Base-by-base conservation (phyloP, 2,797 vertebrate species). In the Neostethus bicornis region DNA sequence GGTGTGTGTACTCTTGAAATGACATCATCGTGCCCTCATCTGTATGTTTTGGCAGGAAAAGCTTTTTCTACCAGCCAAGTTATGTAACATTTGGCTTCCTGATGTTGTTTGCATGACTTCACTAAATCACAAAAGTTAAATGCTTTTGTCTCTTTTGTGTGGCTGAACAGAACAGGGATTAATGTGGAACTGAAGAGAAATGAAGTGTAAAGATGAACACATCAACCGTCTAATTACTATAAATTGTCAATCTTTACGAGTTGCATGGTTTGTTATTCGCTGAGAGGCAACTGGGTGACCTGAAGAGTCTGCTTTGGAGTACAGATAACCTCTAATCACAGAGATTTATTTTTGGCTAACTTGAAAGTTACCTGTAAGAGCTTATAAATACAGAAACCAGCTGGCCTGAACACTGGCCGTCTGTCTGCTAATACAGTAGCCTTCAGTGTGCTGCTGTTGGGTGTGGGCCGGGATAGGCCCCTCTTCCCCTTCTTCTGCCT, bases 101-200 rank as follows among this genome's bases (percentile, higher is more conserved):
- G 41, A 69, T 68, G 69, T 71, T 66, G 61, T 85, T 83, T 80
- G 78, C 74, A 79, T 86, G 83, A 90, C 88, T 78, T 89, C 87
- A 89, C 66, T 74, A 66, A 81, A 70, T 69, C 50, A 55, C 71
- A 81, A 68, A 48, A 77, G 63, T 82, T 79, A 66, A 71, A 77
- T 25, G 37, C 75, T 68, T 29, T 63, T 62, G 66, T 61, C 66
- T 32, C 21, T 43, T 73, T 34, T 35, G 38, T 61, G 48, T 71
- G 58, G 68, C 42, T 66, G 24, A 51, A 38, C 51, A 16, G 11
- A 39, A 19, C 5, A 26, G 47, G 50, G 24, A 64, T 66, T 58
- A 50, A 32, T 23, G 39, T 5, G 19, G 39, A 38, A 34, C 2
- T 45, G 28, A 57, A 51, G 48, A 51, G 7, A 50, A 59, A 23